These are phyloP conservation scores for Coregonus sp. DNA, from an alignment of 2,797 vertebrate species.

Conservation along the genomic window DNA sequence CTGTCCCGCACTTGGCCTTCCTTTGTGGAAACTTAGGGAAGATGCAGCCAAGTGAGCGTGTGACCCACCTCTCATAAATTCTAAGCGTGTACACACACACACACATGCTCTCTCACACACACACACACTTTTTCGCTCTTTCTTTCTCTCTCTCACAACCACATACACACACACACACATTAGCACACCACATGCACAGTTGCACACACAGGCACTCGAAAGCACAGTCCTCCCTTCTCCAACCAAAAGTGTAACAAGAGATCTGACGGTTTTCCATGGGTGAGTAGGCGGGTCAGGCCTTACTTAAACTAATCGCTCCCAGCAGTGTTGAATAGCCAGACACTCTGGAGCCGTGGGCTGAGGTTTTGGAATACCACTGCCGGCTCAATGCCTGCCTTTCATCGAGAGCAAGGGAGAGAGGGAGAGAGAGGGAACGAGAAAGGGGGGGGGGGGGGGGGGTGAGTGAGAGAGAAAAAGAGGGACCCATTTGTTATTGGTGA, in stretches of 20 bases:
- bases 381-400: constrained; percentile 86
- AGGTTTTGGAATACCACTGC: constrained; percentile 91
- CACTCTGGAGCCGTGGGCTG: constrained; percentile 92
- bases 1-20: constrained; percentile 71
- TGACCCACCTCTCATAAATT: constrained; percentile 78
- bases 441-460: constrained; percentile 42
- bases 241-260: constrained; percentile 75
- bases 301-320: constrained; percentile 96
- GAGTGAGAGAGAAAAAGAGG: constrained; percentile 32
- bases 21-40: constrained; percentile 77
- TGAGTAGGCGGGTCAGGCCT: constrained; percentile 89
- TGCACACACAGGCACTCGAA: constrained; percentile 37
- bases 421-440: constrained; percentile 21
- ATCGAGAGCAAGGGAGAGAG: constrained; percentile 69
- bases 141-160: too few species aligned
- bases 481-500: constrained; percentile 73
- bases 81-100: constrained; percentile 14
- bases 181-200: not conserved
- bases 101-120: constrained; percentile 19
- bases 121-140: not conserved
- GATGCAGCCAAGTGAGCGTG: constrained; percentile 77
- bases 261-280: constrained; percentile 78
- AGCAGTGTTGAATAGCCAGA: constrained; percentile 96
- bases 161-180: constrained; percentile 25
- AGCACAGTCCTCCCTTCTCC: constrained; percentile 62